phyloP scores from a whole-genome alignment of 2,888 invertebrate species.

The Drosophila ezoana region DNA sequence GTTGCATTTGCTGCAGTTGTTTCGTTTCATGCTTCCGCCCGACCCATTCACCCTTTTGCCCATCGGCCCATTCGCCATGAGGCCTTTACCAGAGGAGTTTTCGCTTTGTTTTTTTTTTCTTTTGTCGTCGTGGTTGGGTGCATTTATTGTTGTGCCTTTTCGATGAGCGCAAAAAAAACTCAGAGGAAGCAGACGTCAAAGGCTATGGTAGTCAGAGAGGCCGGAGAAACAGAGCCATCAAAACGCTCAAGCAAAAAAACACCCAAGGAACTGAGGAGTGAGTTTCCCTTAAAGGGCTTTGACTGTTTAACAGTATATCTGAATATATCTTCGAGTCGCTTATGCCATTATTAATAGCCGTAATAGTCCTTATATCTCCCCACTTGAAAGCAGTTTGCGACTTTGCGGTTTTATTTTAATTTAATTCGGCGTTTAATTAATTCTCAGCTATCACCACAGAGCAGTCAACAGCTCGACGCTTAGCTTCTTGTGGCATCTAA shows the following conservation, averaged over 20 bases:
- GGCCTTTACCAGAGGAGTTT: conserved; percentile 8
- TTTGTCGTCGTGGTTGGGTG: conserved; percentile 23
- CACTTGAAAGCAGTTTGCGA: conserved; percentile 31
- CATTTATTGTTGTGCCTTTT: conserved; percentile 58
- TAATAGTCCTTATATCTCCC: conserved; percentile 19
- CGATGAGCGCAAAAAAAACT: conserved; percentile 36
- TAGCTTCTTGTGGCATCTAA: conserved; percentile 49
- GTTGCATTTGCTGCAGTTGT: conserved; percentile 68
- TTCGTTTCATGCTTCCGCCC: conserved; percentile 35
- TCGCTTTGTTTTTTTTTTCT: conserved; percentile 21
- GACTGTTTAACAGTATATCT: background rate
- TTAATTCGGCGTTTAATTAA: conserved; percentile 82
- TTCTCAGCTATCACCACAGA: conserved; percentile 81
- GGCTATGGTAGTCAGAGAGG: conserved; percentile 4
- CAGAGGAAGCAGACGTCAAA: conserved; percentile 51
- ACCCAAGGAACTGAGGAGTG: background rate
- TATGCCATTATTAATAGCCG: conserved; percentile 45
- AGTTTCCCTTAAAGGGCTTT: conserved; percentile 23
- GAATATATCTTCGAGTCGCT: conserved; percentile 16
- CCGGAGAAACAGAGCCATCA: conserved; percentile 34
- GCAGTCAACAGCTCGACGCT: conserved; percentile 57
- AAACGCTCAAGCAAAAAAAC: conserved; percentile 13
- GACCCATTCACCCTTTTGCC: conserved; percentile 18
- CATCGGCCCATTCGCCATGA: conserved; percentile 3
- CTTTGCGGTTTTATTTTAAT: conserved; percentile 59